Evolutionary conservation across 2,888 invertebrate genomes (phyloP).

Genomic region (Apeira syringaria): DNA sequence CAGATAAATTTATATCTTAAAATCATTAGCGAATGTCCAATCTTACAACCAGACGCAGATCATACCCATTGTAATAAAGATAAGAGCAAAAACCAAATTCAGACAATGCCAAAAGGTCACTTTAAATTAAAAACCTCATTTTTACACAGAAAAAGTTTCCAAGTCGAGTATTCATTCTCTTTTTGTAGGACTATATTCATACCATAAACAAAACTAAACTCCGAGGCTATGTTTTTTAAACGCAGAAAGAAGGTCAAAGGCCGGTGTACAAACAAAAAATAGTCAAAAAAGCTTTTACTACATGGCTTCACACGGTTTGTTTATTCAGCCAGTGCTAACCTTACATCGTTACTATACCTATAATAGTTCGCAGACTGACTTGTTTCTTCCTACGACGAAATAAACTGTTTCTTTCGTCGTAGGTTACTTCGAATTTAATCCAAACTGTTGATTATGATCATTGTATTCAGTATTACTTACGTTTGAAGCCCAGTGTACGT

Average conservation of each 20-base stretch:
- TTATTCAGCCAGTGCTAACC: neutral
- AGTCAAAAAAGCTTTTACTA: conserved; percentile 8
- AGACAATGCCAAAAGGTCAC: conserved; percentile 2
- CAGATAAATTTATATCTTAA: too few relatives aligned
- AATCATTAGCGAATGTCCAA: neutral
- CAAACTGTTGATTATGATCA: too few relatives aligned
- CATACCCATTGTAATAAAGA: conserved; percentile 20
- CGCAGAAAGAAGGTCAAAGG: conserved; percentile 35
- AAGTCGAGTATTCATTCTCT: conserved; percentile 1
- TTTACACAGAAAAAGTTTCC: too few relatives aligned
- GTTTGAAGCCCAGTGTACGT: conserved; percentile 76
- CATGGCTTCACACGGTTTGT: neutral
- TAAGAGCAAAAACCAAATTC: conserved; percentile 17
- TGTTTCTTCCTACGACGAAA: too few relatives aligned
- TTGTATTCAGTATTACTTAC: conserved; percentile 64
- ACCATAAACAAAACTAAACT: conserved; percentile 14
- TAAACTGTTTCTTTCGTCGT: too few relatives aligned
- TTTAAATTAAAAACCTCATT: too few relatives aligned
- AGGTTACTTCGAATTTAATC: too few relatives aligned
- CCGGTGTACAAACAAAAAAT: conserved; percentile 31
- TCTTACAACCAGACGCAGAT: conserved; percentile 22
- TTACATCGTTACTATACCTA: too few relatives aligned
- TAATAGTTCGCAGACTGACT: too few relatives aligned
- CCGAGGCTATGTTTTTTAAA: conserved; percentile 11
- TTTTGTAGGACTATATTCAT: conserved; percentile 5